Evolutionary conservation across 2,113 vertebrate species (phyloP), one percentile per base, ranked within the genome.

Genomic region (Hippocampus mohnikei): DNA sequence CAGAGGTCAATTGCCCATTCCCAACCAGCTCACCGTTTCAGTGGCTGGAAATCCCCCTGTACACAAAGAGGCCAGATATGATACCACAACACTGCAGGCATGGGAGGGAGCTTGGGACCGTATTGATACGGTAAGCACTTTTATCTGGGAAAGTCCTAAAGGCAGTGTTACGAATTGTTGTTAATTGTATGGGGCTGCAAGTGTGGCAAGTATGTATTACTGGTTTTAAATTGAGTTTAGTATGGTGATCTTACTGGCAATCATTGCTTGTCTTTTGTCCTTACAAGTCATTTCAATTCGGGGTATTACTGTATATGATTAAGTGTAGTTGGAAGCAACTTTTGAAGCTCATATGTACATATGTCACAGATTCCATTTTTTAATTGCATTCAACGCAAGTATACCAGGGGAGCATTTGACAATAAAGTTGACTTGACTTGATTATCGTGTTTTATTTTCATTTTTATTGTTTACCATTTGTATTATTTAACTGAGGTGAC

Each of bases 61-160:
- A 79, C 89, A 92, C 92, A 93, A 92, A 91, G 89, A 90, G 82
- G 76, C 84, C 88, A 88, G 90, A 92, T 90, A 92, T 91, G 89
- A 92, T 91, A 89, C 87, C 87, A 81, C 81, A 83, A 81, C 88
- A 91, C 92, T 92, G 89, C 87, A 91, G 92, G 92, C 89, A 55
- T 89, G 88, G 91, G 90, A 90, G 91, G 90, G 79, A 86, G 81
- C 84, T 61, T 21, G 77, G 84, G 81, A 89, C 89, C 86, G 77
- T 84, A 90, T 91, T 91, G 89, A 93, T 90, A 88, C 80, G 67
- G 74, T 69, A 69, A 84, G 73, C 71, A 88, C 88, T 88, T 81
- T 88, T 88, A 89, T 92, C 81, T 90, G 88, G 77, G 84, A 90
- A 91, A 91, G 81, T 91, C 84, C 92, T 91, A 88, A 77, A 90